Conservation (phyloP, 2,113 vertebrate species). For the Platichthys flesus region DNA sequence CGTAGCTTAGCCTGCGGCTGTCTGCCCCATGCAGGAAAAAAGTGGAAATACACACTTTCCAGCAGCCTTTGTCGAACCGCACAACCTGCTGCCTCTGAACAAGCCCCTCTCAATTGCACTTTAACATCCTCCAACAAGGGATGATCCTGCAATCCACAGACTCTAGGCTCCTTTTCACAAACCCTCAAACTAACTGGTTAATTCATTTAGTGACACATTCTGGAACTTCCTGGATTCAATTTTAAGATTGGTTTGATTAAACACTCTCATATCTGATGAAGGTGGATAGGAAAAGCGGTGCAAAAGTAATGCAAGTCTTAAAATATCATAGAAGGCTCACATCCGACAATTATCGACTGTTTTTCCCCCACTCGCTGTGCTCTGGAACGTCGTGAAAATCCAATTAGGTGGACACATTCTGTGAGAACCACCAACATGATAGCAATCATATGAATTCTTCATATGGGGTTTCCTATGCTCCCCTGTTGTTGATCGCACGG, state of each 20-base stretch:
- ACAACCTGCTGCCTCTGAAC: constrained; percentile 33
- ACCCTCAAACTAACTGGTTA: constrained; percentile 19
- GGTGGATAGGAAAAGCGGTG: constrained; percentile 19
- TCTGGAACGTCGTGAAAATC: constrained; percentile 68
- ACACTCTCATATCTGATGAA: background rate
- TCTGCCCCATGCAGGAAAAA: constrained; percentile 38
- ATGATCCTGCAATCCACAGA: constrained; percentile 30
- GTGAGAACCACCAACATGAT: constrained; percentile 52
- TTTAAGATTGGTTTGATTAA: constrained; percentile 25
- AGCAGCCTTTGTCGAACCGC: constrained; percentile 46
- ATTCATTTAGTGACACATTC: constrained; percentile 13
- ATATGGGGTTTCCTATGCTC: constrained; percentile 63
- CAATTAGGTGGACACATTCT: constrained; percentile 76
- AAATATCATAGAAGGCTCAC: constrained; percentile 33
- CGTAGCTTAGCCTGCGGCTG: constrained; percentile 67
- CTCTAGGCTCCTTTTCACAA: constrained; percentile 25
- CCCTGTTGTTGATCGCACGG: constrained; percentile 47
- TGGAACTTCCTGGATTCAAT: constrained; percentile 25
- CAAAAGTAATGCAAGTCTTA: constrained; percentile 31
- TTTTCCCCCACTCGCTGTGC: constrained; percentile 34
- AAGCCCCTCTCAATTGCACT: too few relatives aligned
- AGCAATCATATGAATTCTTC: constrained; percentile 72
- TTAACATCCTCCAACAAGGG: constrained; percentile 29
- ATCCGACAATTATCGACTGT: constrained; percentile 9
- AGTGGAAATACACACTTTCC: constrained; percentile 43